phyloP scores from a whole-genome alignment of 1,140 invertebrate genomes.

The Idris sp. region DNA sequence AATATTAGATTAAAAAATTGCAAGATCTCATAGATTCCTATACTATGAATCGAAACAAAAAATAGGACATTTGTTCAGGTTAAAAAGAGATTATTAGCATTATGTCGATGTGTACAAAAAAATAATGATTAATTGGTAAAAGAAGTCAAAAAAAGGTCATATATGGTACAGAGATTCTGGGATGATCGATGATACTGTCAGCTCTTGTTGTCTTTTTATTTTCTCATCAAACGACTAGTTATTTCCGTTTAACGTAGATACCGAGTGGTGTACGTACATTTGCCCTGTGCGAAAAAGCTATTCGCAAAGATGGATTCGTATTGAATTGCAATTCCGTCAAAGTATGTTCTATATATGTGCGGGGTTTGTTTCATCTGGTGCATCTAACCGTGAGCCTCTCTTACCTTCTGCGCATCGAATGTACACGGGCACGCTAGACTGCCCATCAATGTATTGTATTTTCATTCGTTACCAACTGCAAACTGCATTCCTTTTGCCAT shows the following conservation, averaged over 20 bases:
- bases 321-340: slow-evolving; percentile 44
- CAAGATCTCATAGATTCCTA: too few relatives aligned
- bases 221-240: slow-evolving; percentile 46
- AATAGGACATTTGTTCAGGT: too few relatives aligned
- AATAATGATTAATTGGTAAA: too few relatives aligned
- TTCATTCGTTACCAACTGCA: slow-evolving; percentile 43
- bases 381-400: slow-evolving; percentile 28
- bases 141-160: too few relatives aligned
- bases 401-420: slow-evolving; percentile 28
- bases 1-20: too few relatives aligned
- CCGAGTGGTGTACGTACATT: slow-evolving; percentile 21
- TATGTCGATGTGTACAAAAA: too few relatives aligned
- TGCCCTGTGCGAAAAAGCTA: slow-evolving; percentile 38
- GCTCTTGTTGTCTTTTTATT: slow-evolving; percentile 32
- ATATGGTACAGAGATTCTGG: slow-evolving; percentile 1
- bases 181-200: slow-evolving; percentile 30
- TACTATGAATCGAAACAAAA: too few relatives aligned
- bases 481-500: slow-evolving; percentile 37
- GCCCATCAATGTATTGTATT: slow-evolving; percentile 37
- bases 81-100: too few relatives aligned
- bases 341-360: slow-evolving; percentile 23
- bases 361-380: slow-evolving; percentile 23
- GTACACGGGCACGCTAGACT: slow-evolving; percentile 18
- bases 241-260: slow-evolving; percentile 35
- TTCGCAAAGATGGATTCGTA: slow-evolving; percentile 46